Evolutionary conservation across 2,113 vertebrate genomes (phyloP).

Genomic region (Tenebrosternarchus preto): DNA sequence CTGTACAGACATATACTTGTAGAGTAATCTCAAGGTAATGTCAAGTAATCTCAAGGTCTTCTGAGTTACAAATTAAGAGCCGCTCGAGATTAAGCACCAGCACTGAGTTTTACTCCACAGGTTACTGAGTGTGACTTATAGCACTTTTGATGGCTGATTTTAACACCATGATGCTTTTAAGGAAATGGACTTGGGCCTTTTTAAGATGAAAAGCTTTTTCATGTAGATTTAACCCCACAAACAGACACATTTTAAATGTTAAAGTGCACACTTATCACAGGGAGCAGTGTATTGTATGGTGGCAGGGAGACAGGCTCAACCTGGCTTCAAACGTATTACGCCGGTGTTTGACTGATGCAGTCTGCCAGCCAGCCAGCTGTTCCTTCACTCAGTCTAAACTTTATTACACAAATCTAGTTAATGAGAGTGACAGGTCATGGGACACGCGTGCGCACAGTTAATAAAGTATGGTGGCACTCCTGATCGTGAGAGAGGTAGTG

Average conservation of each 20-base stretch:
- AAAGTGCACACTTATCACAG: neutral
- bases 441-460: constrained; percentile 16
- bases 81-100: constrained; percentile 2
- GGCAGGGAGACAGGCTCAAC: neutral
- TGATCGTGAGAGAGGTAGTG: constrained; percentile 21
- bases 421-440: constrained; percentile 38
- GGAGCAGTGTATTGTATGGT: constrained; percentile 20
- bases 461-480: constrained; percentile 7
- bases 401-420: constrained; percentile 41
- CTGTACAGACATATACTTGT: neutral
- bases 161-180: neutral
- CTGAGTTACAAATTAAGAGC: neutral
- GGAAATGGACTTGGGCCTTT: neutral
- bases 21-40: no score
- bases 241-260: neutral
- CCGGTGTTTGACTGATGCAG: constrained; percentile 44
- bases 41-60: no score
- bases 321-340: constrained; percentile 19
- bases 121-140: neutral
- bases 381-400: constrained; percentile 34
- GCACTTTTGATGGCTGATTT: neutral
- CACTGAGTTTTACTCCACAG: neutral
- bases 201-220: constrained; percentile 6
- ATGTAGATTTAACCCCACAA: constrained; percentile 8
- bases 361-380: constrained; percentile 41